Evolutionary conservation across 2,113 vertebrate genomes (phyloP).

Genomic region (Clinocottus analis): DNA sequence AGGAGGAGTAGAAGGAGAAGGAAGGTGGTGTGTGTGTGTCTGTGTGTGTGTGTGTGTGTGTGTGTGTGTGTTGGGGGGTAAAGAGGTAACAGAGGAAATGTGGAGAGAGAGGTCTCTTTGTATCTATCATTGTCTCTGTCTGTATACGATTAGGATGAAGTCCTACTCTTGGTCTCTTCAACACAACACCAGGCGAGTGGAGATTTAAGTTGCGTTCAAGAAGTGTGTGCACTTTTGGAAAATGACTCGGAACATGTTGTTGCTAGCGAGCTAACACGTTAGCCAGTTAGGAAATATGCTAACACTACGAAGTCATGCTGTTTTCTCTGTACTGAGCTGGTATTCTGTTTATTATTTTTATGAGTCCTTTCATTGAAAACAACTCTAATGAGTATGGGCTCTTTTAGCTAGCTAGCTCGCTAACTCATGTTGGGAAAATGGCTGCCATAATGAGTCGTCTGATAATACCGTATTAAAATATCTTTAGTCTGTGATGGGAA

Average conservation of each 20-base stretch:
- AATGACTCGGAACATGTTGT: background rate
- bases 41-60: background rate
- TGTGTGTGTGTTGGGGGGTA: background rate
- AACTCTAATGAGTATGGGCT: too few relatives aligned
- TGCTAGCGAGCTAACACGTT: background rate
- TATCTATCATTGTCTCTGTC: background rate
- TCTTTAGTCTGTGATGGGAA: background rate
- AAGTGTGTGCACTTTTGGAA: background rate
- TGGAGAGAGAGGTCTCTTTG: slow-evolving; percentile 3
- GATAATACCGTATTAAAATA: background rate
- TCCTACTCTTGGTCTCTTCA: background rate
- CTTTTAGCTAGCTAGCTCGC: background rate
- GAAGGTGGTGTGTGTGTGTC: background rate
- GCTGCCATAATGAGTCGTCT: background rate
- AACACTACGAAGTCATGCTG: background rate
- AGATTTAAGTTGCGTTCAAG: background rate
- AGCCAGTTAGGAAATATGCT: background rate
- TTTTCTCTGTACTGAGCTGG: background rate
- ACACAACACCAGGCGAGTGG: background rate
- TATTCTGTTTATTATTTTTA: too few relatives aligned
- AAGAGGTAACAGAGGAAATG: slow-evolving; percentile 5
- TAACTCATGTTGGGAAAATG: background rate
- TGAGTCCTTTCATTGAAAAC: background rate
- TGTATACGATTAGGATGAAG: slow-evolving; percentile 26
- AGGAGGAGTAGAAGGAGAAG: slow-evolving; percentile 32